These are phyloP conservation scores for Lasioglossum baleicum DNA, from an alignment of 1,140 invertebrate genomes.

Conservation along the genomic window DNA sequence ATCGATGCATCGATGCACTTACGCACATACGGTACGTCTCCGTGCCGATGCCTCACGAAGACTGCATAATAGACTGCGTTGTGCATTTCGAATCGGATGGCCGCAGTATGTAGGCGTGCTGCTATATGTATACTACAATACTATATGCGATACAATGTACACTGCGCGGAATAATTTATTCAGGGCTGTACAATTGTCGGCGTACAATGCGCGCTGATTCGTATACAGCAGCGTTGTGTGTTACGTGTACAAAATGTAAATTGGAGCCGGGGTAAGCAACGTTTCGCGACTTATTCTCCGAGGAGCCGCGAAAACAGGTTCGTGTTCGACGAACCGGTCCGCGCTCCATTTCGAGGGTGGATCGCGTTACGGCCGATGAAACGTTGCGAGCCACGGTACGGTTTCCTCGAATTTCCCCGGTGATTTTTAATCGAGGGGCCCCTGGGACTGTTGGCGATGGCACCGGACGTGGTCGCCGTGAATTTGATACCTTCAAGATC, in stretches of 20 bases:
- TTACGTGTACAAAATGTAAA: too few relatives aligned
- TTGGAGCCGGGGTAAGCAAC: too few relatives aligned
- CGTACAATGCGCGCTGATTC: too few relatives aligned
- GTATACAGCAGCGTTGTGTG: too few relatives aligned
- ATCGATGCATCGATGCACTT: neutral
- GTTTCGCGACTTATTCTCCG: too few relatives aligned
- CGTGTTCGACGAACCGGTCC: neutral
- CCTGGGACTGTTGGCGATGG: neutral
- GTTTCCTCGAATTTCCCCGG: neutral
- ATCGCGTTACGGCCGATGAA: too few relatives aligned
- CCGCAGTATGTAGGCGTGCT: neutral
- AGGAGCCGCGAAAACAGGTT: too few relatives aligned
- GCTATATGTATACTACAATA: too few relatives aligned
- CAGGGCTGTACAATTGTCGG: too few relatives aligned
- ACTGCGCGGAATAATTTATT: too few relatives aligned
- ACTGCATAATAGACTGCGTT: conserved; percentile 2
- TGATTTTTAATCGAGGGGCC: conserved; percentile 5
- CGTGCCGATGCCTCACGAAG: neutral
- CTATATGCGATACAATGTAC: too few relatives aligned
- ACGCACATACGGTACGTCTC: neutral
- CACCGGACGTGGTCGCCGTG: neutral
- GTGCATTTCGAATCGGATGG: neutral
- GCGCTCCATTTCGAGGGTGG: neutral
- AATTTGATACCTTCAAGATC: neutral
- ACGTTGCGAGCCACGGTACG: too few relatives aligned